Percentiles rank a stretch among this genome's conserved stretches.
phyloP scores from a whole-genome alignment of 2,888 invertebrate genomes.

The Trichopoda pennipes region DNA sequence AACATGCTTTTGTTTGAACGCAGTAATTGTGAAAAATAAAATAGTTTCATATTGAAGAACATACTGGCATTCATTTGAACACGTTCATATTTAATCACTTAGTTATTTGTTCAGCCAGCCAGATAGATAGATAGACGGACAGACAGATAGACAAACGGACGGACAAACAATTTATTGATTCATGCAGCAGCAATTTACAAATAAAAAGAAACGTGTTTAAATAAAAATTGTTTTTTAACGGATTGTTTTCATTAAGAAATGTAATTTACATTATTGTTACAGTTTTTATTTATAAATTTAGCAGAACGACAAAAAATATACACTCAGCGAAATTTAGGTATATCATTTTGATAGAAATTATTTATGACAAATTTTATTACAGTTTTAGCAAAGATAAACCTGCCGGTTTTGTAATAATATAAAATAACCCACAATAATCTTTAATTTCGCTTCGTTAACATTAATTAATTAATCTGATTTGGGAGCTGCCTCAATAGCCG shows the following conservation, averaged over 20 bases:
- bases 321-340: slow-evolving; percentile 2
- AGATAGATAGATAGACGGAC: background rate
- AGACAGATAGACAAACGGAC: too few species aligned
- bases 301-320: background rate
- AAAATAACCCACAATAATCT: too few species aligned
- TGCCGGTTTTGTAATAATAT: too few species aligned
- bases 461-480: too few species aligned
- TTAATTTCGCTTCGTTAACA: too few species aligned
- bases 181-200: slow-evolving; percentile 11
- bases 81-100: background rate
- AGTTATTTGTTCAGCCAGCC: slow-evolving; percentile 9
- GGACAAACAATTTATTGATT: slow-evolving; percentile 14
- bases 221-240: slow-evolving; percentile 12
- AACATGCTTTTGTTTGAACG: slow-evolving; percentile 54
- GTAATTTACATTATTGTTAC: slow-evolving; percentile 25
- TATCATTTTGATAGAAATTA: too few species aligned
- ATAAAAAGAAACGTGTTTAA: slow-evolving; percentile 23
- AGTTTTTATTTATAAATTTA: slow-evolving; percentile 22
- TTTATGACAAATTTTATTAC: too few species aligned
- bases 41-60: slow-evolving; percentile 13
- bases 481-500: too few species aligned
- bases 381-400: too few species aligned
- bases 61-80: background rate
- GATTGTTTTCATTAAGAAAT: slow-evolving; percentile 29
- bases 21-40: slow-evolving; percentile 42